phyloP scores from a whole-genome alignment of 92 coral and sea anemone genomes.

The Umimayanthus kanabou region DNA sequence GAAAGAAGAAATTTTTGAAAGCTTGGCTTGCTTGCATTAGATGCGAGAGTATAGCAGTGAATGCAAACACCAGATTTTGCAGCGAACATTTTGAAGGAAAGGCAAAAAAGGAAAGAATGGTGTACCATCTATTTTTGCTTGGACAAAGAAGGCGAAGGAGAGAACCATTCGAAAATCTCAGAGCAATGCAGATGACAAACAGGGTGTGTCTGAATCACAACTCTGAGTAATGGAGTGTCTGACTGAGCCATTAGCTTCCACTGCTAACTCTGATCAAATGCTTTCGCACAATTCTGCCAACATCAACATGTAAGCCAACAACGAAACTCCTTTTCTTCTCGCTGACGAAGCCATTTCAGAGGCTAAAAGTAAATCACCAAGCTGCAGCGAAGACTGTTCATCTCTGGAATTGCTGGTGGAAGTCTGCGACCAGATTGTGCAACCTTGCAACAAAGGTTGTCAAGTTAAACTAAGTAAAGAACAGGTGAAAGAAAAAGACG shows the following conservation, averaged over 20 bases:
- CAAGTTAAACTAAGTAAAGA: too few species aligned
- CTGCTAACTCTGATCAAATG: neutral
- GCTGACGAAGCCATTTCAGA: neutral
- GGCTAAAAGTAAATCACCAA: neutral
- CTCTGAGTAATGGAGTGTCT: neutral
- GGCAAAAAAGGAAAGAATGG: neutral
- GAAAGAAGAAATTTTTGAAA: neutral
- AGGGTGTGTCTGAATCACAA: too few species aligned
- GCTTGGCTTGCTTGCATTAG: neutral
- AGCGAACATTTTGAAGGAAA: neutral
- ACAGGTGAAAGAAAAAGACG: too few species aligned
- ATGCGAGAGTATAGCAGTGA: neutral
- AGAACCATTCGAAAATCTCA: neutral
- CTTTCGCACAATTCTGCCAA: neutral
- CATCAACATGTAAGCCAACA: too few species aligned
- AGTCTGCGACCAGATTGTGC: conserved; percentile 8
- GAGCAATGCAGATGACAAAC: neutral
- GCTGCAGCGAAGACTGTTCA: conserved; percentile 1
- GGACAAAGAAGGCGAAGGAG: neutral
- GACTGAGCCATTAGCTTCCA: neutral
- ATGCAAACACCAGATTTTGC: too few species aligned
- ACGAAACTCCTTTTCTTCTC: neutral
- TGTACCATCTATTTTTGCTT: conserved; percentile 6
- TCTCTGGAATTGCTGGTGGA: neutral
- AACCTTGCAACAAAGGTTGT: neutral